phyloP scores from a whole-genome alignment of 2,113 vertebrate genomes.

The Tenrec ecaudatus region DNA sequence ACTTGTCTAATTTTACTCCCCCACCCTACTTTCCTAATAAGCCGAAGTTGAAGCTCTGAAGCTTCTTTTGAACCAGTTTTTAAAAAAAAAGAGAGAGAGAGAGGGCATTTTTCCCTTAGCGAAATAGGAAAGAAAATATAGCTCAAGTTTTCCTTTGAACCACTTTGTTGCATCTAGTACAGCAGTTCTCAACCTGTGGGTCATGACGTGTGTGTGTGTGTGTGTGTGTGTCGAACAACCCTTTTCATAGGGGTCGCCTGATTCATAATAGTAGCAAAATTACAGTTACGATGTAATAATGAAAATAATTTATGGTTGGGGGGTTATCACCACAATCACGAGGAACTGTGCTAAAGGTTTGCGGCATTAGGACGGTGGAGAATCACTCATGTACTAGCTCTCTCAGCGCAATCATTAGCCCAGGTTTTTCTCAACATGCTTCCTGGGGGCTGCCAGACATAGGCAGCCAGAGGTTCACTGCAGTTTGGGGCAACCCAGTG shows the following conservation, averaged over 20 bases:
- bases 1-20: not conserved
- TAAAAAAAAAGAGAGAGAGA: not conserved
- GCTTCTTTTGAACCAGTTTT: slow-evolving; percentile 37
- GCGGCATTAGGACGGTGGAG: no score
- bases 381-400: not conserved
- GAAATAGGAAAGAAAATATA: not conserved
- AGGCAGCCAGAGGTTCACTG: slow-evolving; percentile 20
- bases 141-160: slow-evolving; percentile 25
- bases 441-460: not conserved
- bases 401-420: slow-evolving; percentile 42
- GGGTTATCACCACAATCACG: no score
- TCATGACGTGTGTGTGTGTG: no score
- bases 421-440: slow-evolving; percentile 25
- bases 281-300: no score
- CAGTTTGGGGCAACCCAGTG: not conserved
- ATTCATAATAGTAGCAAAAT: no score
- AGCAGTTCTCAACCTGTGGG: no score
- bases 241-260: no score
- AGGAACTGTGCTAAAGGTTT: no score
- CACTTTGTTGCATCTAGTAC: slow-evolving; percentile 37
- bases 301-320: no score
- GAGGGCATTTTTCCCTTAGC: not conserved
- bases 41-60: slow-evolving; percentile 5
- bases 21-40: not conserved
- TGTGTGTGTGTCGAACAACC: no score